A percentile compares a stretch with the other conserved stretches of the same genome.
Conservation (phyloP, 2,888 invertebrate species). For the Lochmaea crataegi region DNA sequence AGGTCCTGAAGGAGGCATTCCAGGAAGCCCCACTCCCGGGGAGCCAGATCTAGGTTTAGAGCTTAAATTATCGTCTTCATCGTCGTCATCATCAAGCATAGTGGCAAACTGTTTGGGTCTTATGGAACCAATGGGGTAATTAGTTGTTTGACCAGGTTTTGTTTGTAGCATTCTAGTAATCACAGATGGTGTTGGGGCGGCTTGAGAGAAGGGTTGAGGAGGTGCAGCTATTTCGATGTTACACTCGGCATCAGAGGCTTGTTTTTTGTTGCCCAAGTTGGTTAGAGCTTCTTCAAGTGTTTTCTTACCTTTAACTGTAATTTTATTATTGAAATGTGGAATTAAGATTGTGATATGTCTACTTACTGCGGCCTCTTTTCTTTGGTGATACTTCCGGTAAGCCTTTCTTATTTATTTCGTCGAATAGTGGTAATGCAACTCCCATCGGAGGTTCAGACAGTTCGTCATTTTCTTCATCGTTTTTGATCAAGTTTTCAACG, state of each 20-base stretch:
- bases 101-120: constrained; percentile 58
- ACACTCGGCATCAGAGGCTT: constrained; percentile 58
- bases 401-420: constrained; percentile 54
- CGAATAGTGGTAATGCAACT: constrained; percentile 58
- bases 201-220: constrained; percentile 68
- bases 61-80: constrained; percentile 1
- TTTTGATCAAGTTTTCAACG: constrained; percentile 50
- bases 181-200: constrained; percentile 69
- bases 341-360: neutral
- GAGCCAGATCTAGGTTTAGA: constrained; percentile 12
- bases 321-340: constrained; percentile 3
- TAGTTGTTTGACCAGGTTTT: constrained; percentile 52
- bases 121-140: constrained; percentile 55
- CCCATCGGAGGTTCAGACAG: constrained; percentile 60
- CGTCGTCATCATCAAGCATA: constrained; percentile 54
- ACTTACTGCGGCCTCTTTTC: constrained; percentile 63
- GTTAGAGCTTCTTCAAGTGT: constrained; percentile 65
- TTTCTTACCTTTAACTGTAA: constrained; percentile 58
- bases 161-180: constrained; percentile 73
- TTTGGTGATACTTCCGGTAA: constrained; percentile 59
- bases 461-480: constrained; percentile 57
- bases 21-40: constrained; percentile 18
- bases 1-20: constrained; percentile 45
- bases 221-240: constrained; percentile 65
- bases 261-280: constrained; percentile 67